phyloP scores from a whole-genome alignment of 2,888 invertebrate species.

The Agonopterix alstromeriana region DNA sequence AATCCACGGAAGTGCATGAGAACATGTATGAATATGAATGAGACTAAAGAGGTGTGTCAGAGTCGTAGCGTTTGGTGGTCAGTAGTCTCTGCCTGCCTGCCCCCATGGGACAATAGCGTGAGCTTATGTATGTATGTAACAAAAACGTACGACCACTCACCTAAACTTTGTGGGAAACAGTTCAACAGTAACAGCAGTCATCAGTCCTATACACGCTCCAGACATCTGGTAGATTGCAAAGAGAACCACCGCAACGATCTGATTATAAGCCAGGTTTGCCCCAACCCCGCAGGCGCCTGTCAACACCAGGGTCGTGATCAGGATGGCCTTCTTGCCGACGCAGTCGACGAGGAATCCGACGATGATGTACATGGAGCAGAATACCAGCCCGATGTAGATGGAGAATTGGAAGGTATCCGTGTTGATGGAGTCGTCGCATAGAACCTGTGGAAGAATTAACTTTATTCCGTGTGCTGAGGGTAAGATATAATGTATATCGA shows the following conservation, averaged over 20 bases:
- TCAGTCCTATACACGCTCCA: conserved; percentile 75
- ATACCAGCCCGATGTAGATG: conserved; percentile 80
- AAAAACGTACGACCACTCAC: conserved; percentile 20
- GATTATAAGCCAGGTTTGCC: conserved; percentile 77
- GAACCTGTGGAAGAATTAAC: conserved; percentile 16
- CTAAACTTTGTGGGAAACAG: conserved; percentile 76
- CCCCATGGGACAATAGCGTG: no score
- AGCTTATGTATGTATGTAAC: no score
- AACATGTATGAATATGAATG: no score
- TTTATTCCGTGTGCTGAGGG: no score
- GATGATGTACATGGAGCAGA: conserved; percentile 79
- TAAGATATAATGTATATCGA: no score
- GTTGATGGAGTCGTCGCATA: conserved; percentile 76
- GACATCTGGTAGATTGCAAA: conserved; percentile 73
- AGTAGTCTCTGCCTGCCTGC: no score
- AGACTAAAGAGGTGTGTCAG: no score
- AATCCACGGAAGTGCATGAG: no score
- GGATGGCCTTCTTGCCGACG: conserved; percentile 61
- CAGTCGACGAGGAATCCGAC: conserved; percentile 78
- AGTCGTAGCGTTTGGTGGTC: no score
- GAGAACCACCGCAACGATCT: conserved; percentile 76
- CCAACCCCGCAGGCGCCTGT: conserved; percentile 40
- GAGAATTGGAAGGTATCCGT: conserved; percentile 79
- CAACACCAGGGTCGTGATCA: conserved; percentile 70
- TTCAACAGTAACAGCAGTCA: conserved; percentile 77